Evolutionary conservation across 2,888 invertebrate genomes (phyloP), one percentile per base, ranked within the genome.

Genomic region (Xanthorhoe designata): DNA sequence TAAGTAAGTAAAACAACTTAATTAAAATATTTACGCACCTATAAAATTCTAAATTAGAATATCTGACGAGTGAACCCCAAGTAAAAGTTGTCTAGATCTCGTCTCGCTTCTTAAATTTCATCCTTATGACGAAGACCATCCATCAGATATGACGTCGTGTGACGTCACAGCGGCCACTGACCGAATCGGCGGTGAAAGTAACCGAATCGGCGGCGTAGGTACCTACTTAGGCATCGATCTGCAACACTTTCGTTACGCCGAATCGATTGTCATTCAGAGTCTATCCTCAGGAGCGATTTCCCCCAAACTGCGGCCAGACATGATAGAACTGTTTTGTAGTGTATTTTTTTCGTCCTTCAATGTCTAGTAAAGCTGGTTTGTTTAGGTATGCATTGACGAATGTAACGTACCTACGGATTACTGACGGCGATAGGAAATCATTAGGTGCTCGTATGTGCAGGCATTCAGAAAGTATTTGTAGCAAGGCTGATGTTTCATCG

Each of bases 151-250:
- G 66, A 68, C 78, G 82, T 76, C 54, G 66, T n/a, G 69, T 74
- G 77, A 81, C 83, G 82, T 80, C 82, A 78, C 75, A 9, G 51
- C 80, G 83, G 83, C 79, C 85, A 79, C 77, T 80, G 81, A 82
- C 73, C 76, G 72, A 72, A 88, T n/a, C n/a, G n/a, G n/a, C n/a
- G n/a, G 92, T 91, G 92, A 92, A 92, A 92, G 92, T 90, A 70
- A 63, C 81, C 81, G 75, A 84, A 85, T 83, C 82, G 77, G 29
- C 52, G 38, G 24, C 4, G 24, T 24, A 24, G 24, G 35, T 72
- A 79, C 73, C 74, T 77, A 81, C 73, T 74, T 77, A 81, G 76
- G 74, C 83, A 85, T 87, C 87, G 83, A 89, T 90, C 89, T 83
- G 85, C 82, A 86, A 89, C 89, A 91, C 90, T 91, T 90, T 90